phyloP scores from a whole-genome alignment of 2,113 vertebrate species.

The Menura novaehollandiae region DNA sequence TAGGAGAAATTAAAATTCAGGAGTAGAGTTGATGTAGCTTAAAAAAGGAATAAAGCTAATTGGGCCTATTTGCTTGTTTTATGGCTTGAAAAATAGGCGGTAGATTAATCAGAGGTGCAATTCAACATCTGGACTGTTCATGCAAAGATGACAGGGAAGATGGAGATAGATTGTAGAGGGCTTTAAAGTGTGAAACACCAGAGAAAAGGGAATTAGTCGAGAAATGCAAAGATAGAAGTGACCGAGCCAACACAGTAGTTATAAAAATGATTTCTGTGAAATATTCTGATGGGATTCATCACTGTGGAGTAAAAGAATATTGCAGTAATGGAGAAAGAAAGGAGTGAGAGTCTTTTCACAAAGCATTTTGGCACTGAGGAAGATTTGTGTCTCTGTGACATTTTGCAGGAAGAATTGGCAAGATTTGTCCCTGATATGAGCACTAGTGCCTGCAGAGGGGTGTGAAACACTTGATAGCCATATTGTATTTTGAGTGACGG shows the following conservation, averaged over 20 bases:
- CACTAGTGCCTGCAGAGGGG: not conserved
- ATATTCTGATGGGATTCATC: not conserved
- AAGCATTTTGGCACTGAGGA: not conserved
- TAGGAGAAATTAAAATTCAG: not conserved
- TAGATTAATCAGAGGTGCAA: not conserved
- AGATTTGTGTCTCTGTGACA: not conserved
- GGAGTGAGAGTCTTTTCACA: not conserved
- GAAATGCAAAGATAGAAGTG: not conserved
- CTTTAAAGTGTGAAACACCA: not conserved
- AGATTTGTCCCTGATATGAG: not conserved
- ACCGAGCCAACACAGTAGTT: not conserved
- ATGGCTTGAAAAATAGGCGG: not conserved
- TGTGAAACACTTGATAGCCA: not conserved
- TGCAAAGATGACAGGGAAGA: not conserved
- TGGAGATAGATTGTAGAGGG: not conserved
- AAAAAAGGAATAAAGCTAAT: not conserved
- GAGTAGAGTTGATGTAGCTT: not conserved
- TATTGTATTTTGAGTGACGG: not conserved
- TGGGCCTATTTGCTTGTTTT: constrained; percentile 1
- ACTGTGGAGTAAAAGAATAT: not conserved
- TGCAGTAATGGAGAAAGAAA: not conserved
- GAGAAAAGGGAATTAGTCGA: not conserved
- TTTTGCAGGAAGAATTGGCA: constrained; percentile 16
- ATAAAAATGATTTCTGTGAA: not conserved
- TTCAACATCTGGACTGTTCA: not conserved